Base-by-base conservation (phyloP, 2,888 invertebrate genomes). In the Alloplasta piceator region DNA sequence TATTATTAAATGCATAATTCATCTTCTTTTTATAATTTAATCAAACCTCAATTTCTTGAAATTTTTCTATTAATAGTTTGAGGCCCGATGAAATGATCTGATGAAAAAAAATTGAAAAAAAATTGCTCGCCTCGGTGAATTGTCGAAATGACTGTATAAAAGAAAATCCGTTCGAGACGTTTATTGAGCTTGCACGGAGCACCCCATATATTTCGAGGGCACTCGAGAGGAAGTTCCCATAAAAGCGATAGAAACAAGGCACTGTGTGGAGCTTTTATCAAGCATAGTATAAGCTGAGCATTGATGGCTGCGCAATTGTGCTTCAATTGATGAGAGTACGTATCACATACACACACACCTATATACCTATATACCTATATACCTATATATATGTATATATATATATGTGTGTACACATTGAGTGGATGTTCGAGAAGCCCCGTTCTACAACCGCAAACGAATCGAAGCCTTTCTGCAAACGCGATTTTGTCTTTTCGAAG, bases 391-490 rank as follows among this genome's bases (percentile, higher is more conserved):
- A 43, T 43, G 1, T 43, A 4, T 43, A 43, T 43, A 43, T 43
- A 41, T 41, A 41, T 7, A 41, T 41, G 7, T 41, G 50, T 50
- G 50, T 12, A 14, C 50, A 3, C n/a, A n/a, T n/a, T n/a, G n/a
- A n/a, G n/a, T n/a, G n/a, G n/a, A n/a, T n/a, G n/a, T n/a, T 5
- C 12, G 50, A 9, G 4, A 10, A 1, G 2, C 14, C 12, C 6
- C 14, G 14, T 5, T 14, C 12, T 14, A 14, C 50, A 50, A 5
- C 6, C 14, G 6, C 50, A 10, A 50, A 50, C 50, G 50, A 50
- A n/a, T n/a, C 12, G 46, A 64, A 64, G 48, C 63, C 63, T 46
- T 46, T 63, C 63, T 43, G 12, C 12, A 63, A 39, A 46, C 46
- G 7, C 16, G n/a, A 48, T 46, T 26, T 9, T 46, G n/a, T n/a